phyloP scores from a whole-genome alignment of 2,888 invertebrate species.

The Mythimna albipuncta region DNA sequence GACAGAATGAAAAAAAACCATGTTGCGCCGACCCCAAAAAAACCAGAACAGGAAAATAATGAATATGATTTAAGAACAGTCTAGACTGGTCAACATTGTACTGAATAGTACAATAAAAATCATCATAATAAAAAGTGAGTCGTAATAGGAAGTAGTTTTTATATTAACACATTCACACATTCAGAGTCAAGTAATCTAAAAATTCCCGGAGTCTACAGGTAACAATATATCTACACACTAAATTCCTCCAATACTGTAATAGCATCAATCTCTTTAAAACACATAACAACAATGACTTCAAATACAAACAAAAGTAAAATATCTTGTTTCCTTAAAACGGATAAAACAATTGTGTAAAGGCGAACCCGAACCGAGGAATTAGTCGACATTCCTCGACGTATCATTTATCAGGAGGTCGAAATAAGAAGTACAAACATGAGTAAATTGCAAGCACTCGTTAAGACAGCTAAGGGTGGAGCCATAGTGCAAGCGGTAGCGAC shows the following conservation, averaged over 20 bases:
- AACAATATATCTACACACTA: too few relatives aligned
- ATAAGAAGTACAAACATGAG: conserved; percentile 81
- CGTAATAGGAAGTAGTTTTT: too few relatives aligned
- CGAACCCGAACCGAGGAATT: conserved; percentile 73
- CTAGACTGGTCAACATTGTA: too few relatives aligned
- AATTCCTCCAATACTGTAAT: conserved; percentile 3
- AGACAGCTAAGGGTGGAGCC: conserved; percentile 47
- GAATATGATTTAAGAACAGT: too few relatives aligned
- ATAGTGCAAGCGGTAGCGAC: conserved; percentile 27
- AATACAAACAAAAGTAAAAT: conserved; percentile 17
- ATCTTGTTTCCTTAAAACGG: conserved; percentile 25
- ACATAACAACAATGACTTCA: conserved; percentile 22
- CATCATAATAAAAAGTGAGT: too few relatives aligned
- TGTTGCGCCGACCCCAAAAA: too few relatives aligned
- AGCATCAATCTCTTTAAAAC: not conserved
- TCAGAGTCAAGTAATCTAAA: too few relatives aligned
- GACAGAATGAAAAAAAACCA: too few relatives aligned
- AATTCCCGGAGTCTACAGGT: too few relatives aligned
- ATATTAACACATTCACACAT: too few relatives aligned
- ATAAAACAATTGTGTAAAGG: conserved; percentile 62
- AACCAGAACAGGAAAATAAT: too few relatives aligned
- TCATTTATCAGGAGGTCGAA: conserved; percentile 83
- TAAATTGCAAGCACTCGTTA: conserved; percentile 80
- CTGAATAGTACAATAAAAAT: too few relatives aligned
- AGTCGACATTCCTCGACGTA: conserved; percentile 79